Evolutionary conservation across 2,797 vertebrate species (phyloP).

Genomic region (Poeciliopsis turneri): DNA sequence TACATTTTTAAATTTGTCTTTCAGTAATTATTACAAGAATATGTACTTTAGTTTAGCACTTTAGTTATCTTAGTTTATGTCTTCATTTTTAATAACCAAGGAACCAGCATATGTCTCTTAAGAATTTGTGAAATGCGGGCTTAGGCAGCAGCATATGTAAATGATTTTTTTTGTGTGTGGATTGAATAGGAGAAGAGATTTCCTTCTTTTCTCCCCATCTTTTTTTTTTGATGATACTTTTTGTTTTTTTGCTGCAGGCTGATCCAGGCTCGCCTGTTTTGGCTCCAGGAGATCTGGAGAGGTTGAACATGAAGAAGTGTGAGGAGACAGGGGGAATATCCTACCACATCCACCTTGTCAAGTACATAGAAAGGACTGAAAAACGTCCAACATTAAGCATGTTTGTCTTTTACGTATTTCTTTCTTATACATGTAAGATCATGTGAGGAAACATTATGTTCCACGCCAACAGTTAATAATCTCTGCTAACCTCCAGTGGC

Average conservation of each 20-base stretch:
- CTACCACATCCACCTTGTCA: slow-evolving; percentile 79
- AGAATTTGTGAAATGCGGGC: background rate
- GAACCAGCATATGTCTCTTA: background rate
- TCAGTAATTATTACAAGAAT: background rate
- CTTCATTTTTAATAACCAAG: background rate
- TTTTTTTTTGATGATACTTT: background rate
- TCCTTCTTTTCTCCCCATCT: background rate
- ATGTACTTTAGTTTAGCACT: background rate
- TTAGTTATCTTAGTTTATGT: background rate
- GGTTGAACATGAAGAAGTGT: slow-evolving; percentile 72
- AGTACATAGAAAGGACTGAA: slow-evolving; percentile 73
- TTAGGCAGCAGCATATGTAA: background rate
- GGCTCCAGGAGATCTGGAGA: slow-evolving; percentile 80
- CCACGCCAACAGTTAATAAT: background rate
- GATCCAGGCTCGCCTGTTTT: slow-evolving; percentile 64
- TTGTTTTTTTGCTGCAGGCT: slow-evolving; percentile 51
- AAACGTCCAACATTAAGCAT: background rate
- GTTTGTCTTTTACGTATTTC: background rate
- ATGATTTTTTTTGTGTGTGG: background rate
- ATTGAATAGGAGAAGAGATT: background rate
- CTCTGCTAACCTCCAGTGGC: background rate
- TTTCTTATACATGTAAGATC: background rate
- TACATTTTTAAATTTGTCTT: no score
- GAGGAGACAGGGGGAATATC: slow-evolving; percentile 75
- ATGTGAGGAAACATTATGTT: no score